phyloP scores from a whole-genome alignment of 1,140 invertebrate species.

The Adoxophyes honmai region DNA sequence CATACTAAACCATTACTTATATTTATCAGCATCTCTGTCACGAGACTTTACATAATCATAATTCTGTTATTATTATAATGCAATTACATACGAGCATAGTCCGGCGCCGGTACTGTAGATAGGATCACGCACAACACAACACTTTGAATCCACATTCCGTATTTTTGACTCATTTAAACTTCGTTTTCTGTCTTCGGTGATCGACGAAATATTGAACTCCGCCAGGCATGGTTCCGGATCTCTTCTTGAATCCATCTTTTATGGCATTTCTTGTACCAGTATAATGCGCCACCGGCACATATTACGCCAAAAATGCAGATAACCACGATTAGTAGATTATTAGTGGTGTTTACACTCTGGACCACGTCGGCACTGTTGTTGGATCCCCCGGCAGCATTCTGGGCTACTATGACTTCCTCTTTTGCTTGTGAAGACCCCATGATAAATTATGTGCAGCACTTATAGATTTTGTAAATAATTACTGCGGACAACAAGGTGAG shows the following conservation, averaged over 20 bases:
- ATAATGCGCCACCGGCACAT: neutral
- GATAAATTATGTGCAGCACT: neutral
- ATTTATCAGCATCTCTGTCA: no score
- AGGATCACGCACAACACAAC: neutral
- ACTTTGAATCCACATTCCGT: neutral
- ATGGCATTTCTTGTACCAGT: no score
- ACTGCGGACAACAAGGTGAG: no score
- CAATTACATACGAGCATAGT: no score
- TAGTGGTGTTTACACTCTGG: neutral
- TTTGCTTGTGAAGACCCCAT: conserved; percentile 2
- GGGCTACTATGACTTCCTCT: neutral
- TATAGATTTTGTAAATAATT: no score
- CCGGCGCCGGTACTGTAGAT: neutral
- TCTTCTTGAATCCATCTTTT: no score
- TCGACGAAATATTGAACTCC: neutral
- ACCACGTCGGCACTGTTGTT: neutral
- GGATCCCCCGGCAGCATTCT: neutral
- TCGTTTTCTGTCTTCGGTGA: neutral
- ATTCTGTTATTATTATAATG: no score
- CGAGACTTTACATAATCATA: no score
- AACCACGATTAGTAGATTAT: no score
- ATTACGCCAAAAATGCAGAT: no score
- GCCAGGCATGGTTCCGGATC: no score
- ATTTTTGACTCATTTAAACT: neutral
- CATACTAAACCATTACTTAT: neutral